phyloP scores from a whole-genome alignment of 1,140 invertebrate genomes.

The Lepidostoma basale region DNA sequence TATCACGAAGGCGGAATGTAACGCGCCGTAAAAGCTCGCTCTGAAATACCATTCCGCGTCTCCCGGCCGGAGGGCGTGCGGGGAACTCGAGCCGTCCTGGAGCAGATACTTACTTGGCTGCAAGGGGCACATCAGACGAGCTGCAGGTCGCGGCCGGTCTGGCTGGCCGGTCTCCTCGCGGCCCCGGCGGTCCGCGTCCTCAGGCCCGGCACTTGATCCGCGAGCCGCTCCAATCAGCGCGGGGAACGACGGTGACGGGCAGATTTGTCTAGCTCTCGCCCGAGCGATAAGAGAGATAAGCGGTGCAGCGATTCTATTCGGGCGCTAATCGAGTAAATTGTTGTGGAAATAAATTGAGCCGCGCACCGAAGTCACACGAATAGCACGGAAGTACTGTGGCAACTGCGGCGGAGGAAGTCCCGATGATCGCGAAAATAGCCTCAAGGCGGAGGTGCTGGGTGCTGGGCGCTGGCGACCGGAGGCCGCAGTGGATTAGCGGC shows the following conservation, averaged over 20 bases:
- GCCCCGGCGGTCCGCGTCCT: not conserved
- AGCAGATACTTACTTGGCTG: slow-evolving; percentile 5
- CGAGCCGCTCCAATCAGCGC: no score
- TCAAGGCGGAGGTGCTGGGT: not conserved
- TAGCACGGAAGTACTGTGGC: not conserved
- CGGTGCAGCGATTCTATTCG: no score
- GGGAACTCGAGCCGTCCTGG: not conserved
- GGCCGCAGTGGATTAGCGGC: not conserved
- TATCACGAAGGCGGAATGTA: slow-evolving; percentile 23
- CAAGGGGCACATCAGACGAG: not conserved
- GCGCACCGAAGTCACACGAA: not conserved
- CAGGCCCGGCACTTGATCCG: not conserved
- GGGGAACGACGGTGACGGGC: no score
- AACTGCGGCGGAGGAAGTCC: not conserved
- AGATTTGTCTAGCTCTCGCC: no score
- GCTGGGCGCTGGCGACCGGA: not conserved
- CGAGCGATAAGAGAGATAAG: no score
- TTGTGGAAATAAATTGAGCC: not conserved
- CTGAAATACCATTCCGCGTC: slow-evolving; percentile 3
- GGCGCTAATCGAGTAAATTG: no score
- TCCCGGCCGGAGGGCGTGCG: not conserved
- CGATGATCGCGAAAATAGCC: not conserved
- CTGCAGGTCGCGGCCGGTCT: not conserved
- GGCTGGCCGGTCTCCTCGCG: not conserved
- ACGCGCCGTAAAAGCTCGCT: slow-evolving; percentile 16